Conservation (phyloP, 2,888 invertebrate species). For the Nemotelus nigrinus region DNA sequence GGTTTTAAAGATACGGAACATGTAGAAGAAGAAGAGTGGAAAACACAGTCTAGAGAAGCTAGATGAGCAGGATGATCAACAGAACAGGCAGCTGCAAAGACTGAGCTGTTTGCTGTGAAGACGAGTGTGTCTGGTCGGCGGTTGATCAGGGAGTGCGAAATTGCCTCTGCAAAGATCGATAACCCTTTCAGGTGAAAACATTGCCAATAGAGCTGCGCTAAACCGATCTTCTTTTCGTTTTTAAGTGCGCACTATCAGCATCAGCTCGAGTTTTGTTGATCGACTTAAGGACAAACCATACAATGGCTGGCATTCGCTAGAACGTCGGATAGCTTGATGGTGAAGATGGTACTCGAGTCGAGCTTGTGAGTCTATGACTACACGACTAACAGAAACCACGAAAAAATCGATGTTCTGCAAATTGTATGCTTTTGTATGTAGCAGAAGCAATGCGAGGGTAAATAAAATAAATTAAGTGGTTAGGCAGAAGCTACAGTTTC, state of each 20-base stretch:
- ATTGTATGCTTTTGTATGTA: neutral
- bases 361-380: neutral
- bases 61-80: neutral
- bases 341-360: too few species aligned
- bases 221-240: neutral
- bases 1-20: constrained; percentile 25
- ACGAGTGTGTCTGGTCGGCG: neutral
- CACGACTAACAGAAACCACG: neutral
- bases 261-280: neutral
- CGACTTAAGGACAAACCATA: constrained; percentile 33
- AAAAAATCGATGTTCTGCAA: constrained; percentile 9
- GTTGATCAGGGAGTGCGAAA: neutral
- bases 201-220: neutral
- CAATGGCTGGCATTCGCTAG: neutral
- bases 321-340: neutral
- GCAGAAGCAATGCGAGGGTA: neutral
- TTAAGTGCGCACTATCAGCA: neutral
- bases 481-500: constrained; percentile 12
- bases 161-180: constrained; percentile 31
- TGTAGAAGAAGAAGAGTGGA: neutral
- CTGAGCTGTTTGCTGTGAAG: too few species aligned
- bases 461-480: neutral
- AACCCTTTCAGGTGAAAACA: constrained; percentile 40
- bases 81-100: neutral
- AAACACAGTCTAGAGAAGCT: neutral